Evolutionary conservation across 2,888 invertebrate species (phyloP), one percentile per base, ranked within the genome.

Genomic region (Tribolium freemani): DNA sequence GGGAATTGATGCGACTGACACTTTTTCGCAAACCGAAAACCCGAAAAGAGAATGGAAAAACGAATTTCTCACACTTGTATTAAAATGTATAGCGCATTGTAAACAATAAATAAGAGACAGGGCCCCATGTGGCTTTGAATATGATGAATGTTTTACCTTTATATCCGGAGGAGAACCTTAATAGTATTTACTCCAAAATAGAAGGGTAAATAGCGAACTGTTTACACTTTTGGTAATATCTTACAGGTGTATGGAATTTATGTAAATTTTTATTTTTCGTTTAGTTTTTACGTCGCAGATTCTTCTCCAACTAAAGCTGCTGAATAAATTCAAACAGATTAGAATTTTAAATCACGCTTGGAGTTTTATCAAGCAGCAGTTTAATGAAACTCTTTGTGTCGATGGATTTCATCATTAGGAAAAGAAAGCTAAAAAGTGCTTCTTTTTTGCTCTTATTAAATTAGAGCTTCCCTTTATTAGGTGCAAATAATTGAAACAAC

Each of bases 301-400:
- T 26, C 3, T 26, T 26, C 26, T 26, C 26, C 26, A 26, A 26
- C 26, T 26, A 38, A 38, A 26, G 38, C 38, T 44, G 57, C 38
- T 13, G 31, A 5, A 48, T 16, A 48, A 20, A 53, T 46, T 60
- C 46, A 46, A 46, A 46, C 11, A 46, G 38, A 63, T 63, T 63
- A 51, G 51, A 63, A 63, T 38, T 63, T 63, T 44, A 63, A 63
- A 63, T 63, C 48, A 6, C 38, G 63, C 30, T 63, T 53, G 38
- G 38, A 51, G 38, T 63, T 63, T 26, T 53, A 31, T 21, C 26
- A 53, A 16, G 50, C 30, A 58, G 16, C 63, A 38, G 38, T 63
- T 63, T 63, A 63, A 63, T 63, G 63, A 63, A 63, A 53, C 38
- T 63, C 63, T 58, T 58, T 45, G 58, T 50, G 44, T 16, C 46